phyloP scores from a whole-genome alignment of 2,797 vertebrate species.

The Telmatherina bonti region DNA sequence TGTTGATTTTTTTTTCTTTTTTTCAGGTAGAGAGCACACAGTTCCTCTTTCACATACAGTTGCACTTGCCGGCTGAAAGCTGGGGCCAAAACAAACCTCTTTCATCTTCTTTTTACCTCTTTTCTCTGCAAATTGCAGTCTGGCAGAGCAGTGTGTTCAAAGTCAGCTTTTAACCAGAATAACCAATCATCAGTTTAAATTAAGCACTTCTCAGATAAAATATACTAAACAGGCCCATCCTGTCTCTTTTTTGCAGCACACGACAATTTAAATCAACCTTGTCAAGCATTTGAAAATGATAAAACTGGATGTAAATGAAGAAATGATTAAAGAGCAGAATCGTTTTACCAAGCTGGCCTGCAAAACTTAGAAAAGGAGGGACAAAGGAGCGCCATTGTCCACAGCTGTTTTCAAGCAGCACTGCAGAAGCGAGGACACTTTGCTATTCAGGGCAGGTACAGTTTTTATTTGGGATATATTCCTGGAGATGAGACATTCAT shows the following conservation, averaged over 20 bases:
- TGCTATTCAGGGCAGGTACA: constrained; percentile 78
- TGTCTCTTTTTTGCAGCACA: constrained; percentile 12
- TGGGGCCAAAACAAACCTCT: constrained; percentile 16
- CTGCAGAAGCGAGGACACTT: constrained; percentile 65
- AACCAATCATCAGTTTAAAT: constrained; percentile 57
- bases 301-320: constrained; percentile 28
- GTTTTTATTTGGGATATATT: constrained; percentile 81
- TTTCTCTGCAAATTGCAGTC: constrained; percentile 49
- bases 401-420: constrained; percentile 58
- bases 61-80: constrained; percentile 7
- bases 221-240: constrained; percentile 2
- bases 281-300: constrained; percentile 36
- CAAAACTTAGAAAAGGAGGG: constrained; percentile 22
- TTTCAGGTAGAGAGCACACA: constrained; percentile 26
- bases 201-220: constrained; percentile 34
- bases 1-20: constrained; percentile 19
- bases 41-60: constrained; percentile 27
- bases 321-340: constrained; percentile 43
- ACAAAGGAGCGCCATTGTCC: constrained; percentile 54
- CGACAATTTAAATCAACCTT: constrained; percentile 29
- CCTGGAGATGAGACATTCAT: constrained; percentile 80
- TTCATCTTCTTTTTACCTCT: constrained; percentile 3
- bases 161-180: constrained; percentile 48
- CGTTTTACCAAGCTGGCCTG: constrained; percentile 40
- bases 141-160: constrained; percentile 45